Evolutionary conservation across 92 coral and sea anemone species (phyloP), one percentile per base, ranked within the genome.

Genomic region (Plumapathes pennacea): DNA sequence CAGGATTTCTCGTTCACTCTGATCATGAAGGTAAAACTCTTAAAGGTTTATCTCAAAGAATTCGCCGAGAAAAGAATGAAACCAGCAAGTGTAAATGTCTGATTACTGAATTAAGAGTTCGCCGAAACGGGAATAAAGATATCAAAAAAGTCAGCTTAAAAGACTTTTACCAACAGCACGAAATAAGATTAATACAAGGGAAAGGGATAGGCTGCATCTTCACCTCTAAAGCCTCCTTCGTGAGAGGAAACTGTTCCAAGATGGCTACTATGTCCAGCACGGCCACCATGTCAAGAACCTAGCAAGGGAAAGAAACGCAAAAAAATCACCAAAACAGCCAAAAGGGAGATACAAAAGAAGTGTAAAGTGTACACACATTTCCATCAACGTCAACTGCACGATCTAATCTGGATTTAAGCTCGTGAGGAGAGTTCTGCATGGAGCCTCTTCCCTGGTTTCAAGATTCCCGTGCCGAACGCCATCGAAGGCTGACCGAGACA

Each of bases 361-460:
- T 64, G 69, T 14, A 45, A 66, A 30, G 42, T 64, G 23, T 21
- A 81, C 99, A 49, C 72, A 94, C 99, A 85, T 94, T 94, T 81
- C 99, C 99, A 69, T 94, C 99, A 80, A 94, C 74, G 67, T 94
- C 99, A 80, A 94, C 99, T 80, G 88, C 99, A 64, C 89, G 86
- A 95, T 90, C 97, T 88, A 94, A 89, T 83, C 72, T 74, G 85
- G 97, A 84, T 94, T 94, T 94, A 85, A 94, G 81, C 70, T 88
- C 90, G 68, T 94, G 99, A 60, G 99, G 96, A 59, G 96, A 89
- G 99, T 88, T 81, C 99, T 84, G 99, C 99, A 94, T 94, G 88
- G 92, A 89, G 99, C 81, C 60, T 74, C 80, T 55, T 50, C 69
- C 77, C 45, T 36, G 48, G 71, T 65, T 10, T 61, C 68, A 81